Base-by-base conservation (phyloP, 2,797 vertebrate species). In the Scolopax rusticola region DNA sequence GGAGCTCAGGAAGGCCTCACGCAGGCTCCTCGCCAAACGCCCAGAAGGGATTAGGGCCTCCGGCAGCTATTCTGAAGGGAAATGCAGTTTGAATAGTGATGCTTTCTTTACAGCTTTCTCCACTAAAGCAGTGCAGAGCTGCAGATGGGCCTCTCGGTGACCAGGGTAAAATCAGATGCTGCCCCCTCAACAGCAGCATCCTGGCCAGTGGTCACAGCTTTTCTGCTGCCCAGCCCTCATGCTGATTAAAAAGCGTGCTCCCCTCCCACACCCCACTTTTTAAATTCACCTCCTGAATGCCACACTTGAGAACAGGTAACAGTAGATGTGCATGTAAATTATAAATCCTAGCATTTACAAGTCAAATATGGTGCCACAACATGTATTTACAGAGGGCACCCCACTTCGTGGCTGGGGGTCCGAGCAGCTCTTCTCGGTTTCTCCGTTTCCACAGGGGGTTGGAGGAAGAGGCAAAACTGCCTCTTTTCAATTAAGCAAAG, bases 41-140 rank as follows among this genome's bases (percentile, higher is more conserved):
- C 2, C 9, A 60, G 91, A 68, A 84, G 92, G 88, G 95, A 95
- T 92, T 83, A 94, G 80, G 92, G 84, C 92, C 95, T 84, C 89
- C 53, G 3, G 93, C 95, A 89, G 83, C 76, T 84, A 6, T 16
- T 56, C 90, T 61, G 86, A 54, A 82, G 87, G 81, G 81, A 91
- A 85, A 80, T 12, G 53, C 51, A 65, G 9, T 63, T 27, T 78
- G 90, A 92, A 68, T 9, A n/a, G 69, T 56, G 61, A 53, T 38
- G 50, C 32, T 84, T 86, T 87, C 84, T 87, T 33, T 87, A n/a
- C 50, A 77, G 75, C 65, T 88, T 73, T 89, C 63, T 48, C 76
- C 91, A 15, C 1, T 11, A 53, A 53, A 50, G 70, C 24, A 10
- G 12, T 0, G 38, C 28, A 30, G 90, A 73, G 85, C 84, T 90